phyloP scores from a whole-genome alignment of 2,113 vertebrate genomes.

The Anguilla japonica region DNA sequence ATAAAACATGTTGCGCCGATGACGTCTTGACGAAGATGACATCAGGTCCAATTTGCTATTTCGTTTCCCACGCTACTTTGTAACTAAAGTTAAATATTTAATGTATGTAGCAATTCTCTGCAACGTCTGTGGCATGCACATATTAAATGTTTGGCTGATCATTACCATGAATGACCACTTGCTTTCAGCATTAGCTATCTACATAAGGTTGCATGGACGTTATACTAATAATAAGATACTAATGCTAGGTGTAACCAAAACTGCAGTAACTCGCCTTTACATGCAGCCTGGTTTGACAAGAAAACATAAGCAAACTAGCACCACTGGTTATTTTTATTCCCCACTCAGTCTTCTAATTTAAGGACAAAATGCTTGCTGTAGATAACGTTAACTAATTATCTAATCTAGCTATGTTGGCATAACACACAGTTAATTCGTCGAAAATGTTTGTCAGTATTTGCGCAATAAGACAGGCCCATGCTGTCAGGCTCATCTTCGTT shows the following conservation, averaged over 20 bases:
- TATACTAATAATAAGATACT: background rate
- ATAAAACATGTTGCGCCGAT: background rate
- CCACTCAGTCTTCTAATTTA: background rate
- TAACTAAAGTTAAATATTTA: too few relatives aligned
- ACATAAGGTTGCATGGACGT: background rate
- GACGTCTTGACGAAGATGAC: too few relatives aligned
- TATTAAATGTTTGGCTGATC: too few relatives aligned
- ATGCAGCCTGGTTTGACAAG: background rate
- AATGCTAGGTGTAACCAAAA: background rate
- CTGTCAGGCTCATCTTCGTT: background rate
- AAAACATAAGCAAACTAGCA: background rate
- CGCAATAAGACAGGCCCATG: background rate
- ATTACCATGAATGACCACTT: too few relatives aligned
- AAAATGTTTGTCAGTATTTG: constrained; percentile 6
- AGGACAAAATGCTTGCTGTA: too few relatives aligned
- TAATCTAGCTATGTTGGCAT: too few relatives aligned
- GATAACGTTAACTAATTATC: too few relatives aligned
- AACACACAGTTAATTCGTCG: background rate
- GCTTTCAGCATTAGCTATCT: too few relatives aligned
- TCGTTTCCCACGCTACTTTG: too few relatives aligned
- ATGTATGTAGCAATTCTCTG: too few relatives aligned
- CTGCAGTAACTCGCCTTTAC: background rate
- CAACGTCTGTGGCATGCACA: too few relatives aligned
- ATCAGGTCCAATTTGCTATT: too few relatives aligned
- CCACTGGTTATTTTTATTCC: background rate